phyloP scores from a whole-genome alignment of 1,140 invertebrate genomes.

The Argopecten irradians region DNA sequence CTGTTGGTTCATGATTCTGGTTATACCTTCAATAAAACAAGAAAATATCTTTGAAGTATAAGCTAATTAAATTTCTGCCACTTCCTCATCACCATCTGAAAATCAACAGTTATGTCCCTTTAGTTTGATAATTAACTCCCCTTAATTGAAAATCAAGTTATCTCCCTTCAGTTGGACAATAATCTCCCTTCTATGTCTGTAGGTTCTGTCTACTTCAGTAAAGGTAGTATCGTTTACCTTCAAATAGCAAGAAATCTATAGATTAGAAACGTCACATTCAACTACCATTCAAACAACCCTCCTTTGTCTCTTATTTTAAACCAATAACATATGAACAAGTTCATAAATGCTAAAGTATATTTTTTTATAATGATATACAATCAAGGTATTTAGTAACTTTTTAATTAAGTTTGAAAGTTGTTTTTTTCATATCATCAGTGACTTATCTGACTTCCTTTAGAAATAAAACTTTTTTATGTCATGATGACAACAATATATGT shows the following conservation, averaged over 20 bases:
- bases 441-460: no score
- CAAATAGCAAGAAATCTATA: slow-evolving; percentile 23
- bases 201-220: background rate
- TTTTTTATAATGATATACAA: no score
- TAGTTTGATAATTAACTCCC: background rate
- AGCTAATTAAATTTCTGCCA: background rate
- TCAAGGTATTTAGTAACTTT: no score
- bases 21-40: slow-evolving; percentile 4
- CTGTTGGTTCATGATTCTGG: slow-evolving; percentile 15
- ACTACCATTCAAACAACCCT: background rate
- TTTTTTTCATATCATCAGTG: no score
- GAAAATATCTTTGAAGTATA: slow-evolving; percentile 5
- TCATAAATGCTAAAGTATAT: no score
- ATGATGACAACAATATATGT: no score
- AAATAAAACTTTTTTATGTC: no score
- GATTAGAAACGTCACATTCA: background rate
- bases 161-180: slow-evolving; percentile 6
- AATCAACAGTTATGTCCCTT: slow-evolving; percentile 10
- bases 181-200: background rate
- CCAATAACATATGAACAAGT: background rate
- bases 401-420: no score
- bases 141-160: slow-evolving; percentile 23
- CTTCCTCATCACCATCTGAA: background rate
- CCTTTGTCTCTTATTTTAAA: background rate
- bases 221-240: background rate